Evolutionary conservation across 1,140 invertebrate species (phyloP).

Genomic region (Matsumurasca onukii): DNA sequence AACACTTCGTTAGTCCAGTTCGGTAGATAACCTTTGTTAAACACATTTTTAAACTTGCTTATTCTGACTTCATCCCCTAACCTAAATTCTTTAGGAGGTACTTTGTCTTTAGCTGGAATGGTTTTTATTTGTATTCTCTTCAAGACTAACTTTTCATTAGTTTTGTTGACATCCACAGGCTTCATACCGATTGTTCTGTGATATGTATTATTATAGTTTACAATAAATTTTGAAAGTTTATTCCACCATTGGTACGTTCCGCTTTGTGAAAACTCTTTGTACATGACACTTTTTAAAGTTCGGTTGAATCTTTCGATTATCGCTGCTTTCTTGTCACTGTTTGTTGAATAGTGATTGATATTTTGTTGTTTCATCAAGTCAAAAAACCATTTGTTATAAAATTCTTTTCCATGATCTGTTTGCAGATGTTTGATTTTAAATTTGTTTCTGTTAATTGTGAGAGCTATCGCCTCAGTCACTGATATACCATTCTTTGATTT

Average conservation of each 20-base stretch:
- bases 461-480: constrained; percentile 34
- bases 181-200: constrained; percentile 49
- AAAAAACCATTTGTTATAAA: constrained; percentile 46
- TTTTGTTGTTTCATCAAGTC: constrained; percentile 45
- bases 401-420: constrained; percentile 50
- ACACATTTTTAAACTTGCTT: constrained; percentile 39
- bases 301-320: constrained; percentile 52
- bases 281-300: constrained; percentile 51
- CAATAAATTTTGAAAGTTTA: constrained; percentile 45
- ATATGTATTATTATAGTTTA: constrained; percentile 49
- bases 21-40: constrained; percentile 43
- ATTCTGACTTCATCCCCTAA: constrained; percentile 32
- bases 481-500: constrained; percentile 50
- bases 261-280: constrained; percentile 43
- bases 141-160: constrained; percentile 39
- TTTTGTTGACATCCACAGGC: constrained; percentile 45
- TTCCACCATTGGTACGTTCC: constrained; percentile 42
- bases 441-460: constrained; percentile 37
- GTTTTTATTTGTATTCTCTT: constrained; percentile 25
- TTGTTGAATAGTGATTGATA: constrained; percentile 51
- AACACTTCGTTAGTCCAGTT: constrained; percentile 45
- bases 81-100: constrained; percentile 33
- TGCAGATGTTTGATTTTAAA: constrained; percentile 47
- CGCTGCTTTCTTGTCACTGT: constrained; percentile 50
- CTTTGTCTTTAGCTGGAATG: constrained; percentile 32